A percentile compares a stretch with the other conserved stretches of the same genome.
Evolutionary conservation across 2,888 invertebrate species (phyloP).

Genomic region (Cosmia trapezina): DNA sequence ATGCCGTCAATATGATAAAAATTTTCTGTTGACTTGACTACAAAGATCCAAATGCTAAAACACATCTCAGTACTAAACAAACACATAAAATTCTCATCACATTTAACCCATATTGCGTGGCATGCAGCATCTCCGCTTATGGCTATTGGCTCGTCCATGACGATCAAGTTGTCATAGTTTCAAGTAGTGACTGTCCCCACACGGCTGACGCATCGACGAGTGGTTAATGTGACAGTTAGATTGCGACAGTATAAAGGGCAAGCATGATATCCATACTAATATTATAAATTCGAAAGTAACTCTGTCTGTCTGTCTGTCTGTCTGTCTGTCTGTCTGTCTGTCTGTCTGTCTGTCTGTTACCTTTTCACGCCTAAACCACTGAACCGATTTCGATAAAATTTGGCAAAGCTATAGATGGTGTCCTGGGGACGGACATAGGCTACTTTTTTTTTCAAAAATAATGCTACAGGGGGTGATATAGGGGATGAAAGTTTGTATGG

Average conservation of each 20-base stretch:
- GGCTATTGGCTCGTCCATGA: slow-evolving; percentile 12
- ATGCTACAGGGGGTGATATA: no score
- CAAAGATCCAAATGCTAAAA: not conserved
- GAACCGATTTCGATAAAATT: no score
- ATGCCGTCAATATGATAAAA: not conserved
- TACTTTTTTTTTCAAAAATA: no score
- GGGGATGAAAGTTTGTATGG: no score
- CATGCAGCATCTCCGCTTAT: slow-evolving; percentile 24
- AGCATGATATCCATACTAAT: no score
- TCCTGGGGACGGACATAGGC: no score
- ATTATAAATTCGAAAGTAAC: no score
- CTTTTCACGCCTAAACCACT: no score
- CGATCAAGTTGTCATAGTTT: slow-evolving; percentile 7
- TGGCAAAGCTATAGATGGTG: no score
- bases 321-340: no score
- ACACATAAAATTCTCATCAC: slow-evolving; percentile 20
- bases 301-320: no score
- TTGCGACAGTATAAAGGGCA: slow-evolving; percentile 34
- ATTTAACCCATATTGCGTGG: slow-evolving; percentile 23
- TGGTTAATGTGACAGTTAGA: slow-evolving; percentile 27
- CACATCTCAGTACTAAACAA: not conserved
- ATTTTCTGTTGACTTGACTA: not conserved
- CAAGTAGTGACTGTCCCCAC: not conserved
- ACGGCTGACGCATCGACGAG: not conserved
- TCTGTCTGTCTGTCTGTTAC: no score